A percentile compares a stretch with the other conserved stretches of the same genome.
These are phyloP conservation scores for Leuctra nigra DNA, from an alignment of 2,888 invertebrate genomes.

Conservation along the genomic window DNA sequence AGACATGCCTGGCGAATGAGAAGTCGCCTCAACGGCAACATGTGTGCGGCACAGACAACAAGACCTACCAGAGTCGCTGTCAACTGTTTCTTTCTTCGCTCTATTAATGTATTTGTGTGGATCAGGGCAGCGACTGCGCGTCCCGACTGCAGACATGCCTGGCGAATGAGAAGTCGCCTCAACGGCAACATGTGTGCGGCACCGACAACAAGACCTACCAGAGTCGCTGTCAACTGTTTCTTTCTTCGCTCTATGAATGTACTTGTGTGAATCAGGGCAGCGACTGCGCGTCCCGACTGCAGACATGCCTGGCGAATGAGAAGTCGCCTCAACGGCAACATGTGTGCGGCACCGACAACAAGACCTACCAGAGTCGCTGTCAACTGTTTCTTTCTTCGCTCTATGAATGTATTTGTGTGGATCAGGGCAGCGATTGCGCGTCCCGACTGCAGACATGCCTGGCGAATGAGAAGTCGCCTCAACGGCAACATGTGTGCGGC, in stretches of 20 bases:
- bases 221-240: slow-evolving; percentile 71
- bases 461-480: slow-evolving; percentile 8
- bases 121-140: slow-evolving; percentile 3
- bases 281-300: slow-evolving; percentile 9
- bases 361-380: slow-evolving; percentile 76
- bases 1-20: no score
- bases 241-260: no score
- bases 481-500: slow-evolving; percentile 61
- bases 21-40: slow-evolving; percentile 40
- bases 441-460: slow-evolving; percentile 5
- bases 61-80: slow-evolving; percentile 76
- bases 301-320: slow-evolving; percentile 12
- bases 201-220: slow-evolving; percentile 77
- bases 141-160: slow-evolving; percentile 5
- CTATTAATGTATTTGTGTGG: no score
- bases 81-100: no score
- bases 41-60: slow-evolving; percentile 74
- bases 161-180: slow-evolving; percentile 8
- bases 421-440: slow-evolving; percentile 2
- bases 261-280: no score
- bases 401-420: no score
- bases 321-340: slow-evolving; percentile 40
- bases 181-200: slow-evolving; percentile 61
- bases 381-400: no score
- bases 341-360: slow-evolving; percentile 74